Conservation (phyloP, 2,113 vertebrate genomes). For the Oenanthe oenanthe region DNA sequence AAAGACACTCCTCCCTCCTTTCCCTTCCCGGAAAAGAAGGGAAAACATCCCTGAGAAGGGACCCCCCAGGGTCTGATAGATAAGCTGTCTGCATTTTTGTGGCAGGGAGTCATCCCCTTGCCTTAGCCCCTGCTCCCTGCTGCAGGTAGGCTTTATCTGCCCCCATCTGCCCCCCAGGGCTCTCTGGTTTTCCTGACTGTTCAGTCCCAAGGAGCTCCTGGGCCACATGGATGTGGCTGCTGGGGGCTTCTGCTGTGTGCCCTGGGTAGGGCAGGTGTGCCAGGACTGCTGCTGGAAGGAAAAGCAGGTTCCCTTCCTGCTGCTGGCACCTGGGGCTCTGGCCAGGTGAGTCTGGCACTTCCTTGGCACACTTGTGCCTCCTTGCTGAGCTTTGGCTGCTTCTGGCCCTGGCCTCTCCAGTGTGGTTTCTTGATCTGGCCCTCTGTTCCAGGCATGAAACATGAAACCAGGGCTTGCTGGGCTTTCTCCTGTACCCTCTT, state of each 20-base stretch:
- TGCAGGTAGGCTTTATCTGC: background rate
- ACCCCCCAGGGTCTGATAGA: background rate
- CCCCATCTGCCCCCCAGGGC: background rate
- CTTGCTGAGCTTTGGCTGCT: background rate
- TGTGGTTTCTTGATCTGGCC: background rate
- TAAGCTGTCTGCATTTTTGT: conserved; percentile 11
- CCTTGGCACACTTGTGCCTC: background rate
- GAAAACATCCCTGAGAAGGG: background rate
- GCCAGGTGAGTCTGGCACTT: background rate
- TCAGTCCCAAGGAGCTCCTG: background rate
- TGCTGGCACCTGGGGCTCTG: background rate
- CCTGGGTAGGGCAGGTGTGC: background rate
- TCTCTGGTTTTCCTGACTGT: background rate
- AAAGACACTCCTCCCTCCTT: background rate
- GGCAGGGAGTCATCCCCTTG: background rate
- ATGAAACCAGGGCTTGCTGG: background rate
- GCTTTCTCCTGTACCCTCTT: background rate
- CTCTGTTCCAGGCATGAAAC: background rate
- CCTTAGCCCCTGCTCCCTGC: background rate
- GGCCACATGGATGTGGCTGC: background rate
- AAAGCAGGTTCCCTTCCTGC: background rate
- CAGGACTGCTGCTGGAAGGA: background rate
- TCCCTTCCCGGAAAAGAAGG: background rate
- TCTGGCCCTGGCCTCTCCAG: too few relatives aligned
- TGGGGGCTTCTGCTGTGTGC: background rate